phyloP scores from a whole-genome alignment of 2,113 vertebrate genomes.

The rat (Rattus norvegicus) region GRCr8 NC_086027.1:5567501-5568000 shows the following conservation, averaged over 20 bases:
- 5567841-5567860: conserved; percentile 41
- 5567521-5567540: conserved; percentile 88
- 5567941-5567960: neutral
- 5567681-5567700: conserved; percentile 92
- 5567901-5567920: neutral
- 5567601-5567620: conserved; percentile 93
- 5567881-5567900: neutral
- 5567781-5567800: conserved; percentile 67
- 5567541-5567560: conserved; percentile 88
- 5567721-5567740: conserved; percentile 73
- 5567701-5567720: conserved; percentile 86
- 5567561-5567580: conserved; percentile 88
- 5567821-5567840: conserved; percentile 48
- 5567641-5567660: conserved; percentile 88
- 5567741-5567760: conserved; percentile 79
- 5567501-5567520: conserved; percentile 84
- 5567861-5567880: conserved; percentile 5
- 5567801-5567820: conserved; percentile 54
- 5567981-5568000: neutral
- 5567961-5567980: neutral
- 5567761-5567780: conserved; percentile 69
- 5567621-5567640: conserved; percentile 92
- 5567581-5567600: conserved; percentile 93
- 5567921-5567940: neutral
- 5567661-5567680: conserved; percentile 91